phyloP scores from a whole-genome alignment of 2,113 vertebrate species.

The Lycaon pictus region DNA sequence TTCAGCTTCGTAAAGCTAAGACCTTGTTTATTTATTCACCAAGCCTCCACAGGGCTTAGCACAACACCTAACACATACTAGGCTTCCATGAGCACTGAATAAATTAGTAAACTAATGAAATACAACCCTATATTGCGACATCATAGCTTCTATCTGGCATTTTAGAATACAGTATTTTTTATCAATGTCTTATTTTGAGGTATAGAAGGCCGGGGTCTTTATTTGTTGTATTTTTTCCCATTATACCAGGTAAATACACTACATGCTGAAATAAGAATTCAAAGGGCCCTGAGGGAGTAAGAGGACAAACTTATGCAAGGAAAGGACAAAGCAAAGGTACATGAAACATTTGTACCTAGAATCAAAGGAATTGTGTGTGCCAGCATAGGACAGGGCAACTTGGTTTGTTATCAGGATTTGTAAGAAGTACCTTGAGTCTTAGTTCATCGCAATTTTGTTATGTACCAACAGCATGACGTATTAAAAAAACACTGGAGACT shows the following conservation, averaged over 20 bases:
- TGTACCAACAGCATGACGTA: background rate
- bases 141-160: background rate
- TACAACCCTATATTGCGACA: background rate
- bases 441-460: background rate
- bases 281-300: fast-evolving
- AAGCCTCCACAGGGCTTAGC: background rate
- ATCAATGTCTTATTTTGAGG: background rate
- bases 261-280: background rate
- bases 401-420: background rate
- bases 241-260: background rate
- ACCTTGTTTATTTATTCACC: background rate
- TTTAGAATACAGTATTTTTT: background rate
- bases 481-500: background rate
- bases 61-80: background rate
- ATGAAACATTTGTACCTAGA: background rate
- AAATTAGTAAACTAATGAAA: background rate
- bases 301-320: background rate
- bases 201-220: background rate
- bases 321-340: background rate
- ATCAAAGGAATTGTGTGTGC: background rate
- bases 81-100: background rate
- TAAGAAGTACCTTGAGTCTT: background rate
- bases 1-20: background rate
- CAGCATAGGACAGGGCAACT: background rate
- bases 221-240: background rate